These are phyloP conservation scores for Pristionchus pacificus DNA, from an alignment of 1,140 invertebrate genomes.

Conservation along the genomic window DNA sequence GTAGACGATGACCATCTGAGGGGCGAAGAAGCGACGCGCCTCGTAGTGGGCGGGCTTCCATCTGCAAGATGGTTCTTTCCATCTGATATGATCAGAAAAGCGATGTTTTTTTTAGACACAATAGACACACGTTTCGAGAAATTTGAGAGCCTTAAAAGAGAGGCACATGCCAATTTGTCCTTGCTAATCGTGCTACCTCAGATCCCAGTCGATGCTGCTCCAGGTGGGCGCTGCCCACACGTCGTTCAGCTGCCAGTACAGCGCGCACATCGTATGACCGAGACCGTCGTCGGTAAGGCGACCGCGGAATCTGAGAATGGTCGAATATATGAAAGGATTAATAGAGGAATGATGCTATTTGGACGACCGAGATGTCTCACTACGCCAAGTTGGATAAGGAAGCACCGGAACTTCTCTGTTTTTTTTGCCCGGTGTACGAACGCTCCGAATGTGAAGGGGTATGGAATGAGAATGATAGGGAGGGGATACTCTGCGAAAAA, in stretches of 20 bases:
- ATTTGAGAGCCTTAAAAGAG: background rate
- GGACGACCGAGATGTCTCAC: too few species aligned
- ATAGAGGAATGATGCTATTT: too few species aligned
- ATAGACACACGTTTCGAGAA: background rate
- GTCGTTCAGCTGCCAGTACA: conserved; percentile 99
- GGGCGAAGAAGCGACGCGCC: conserved; percentile 45
- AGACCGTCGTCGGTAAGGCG: conserved; percentile 47
- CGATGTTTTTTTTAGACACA: background rate
- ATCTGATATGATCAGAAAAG: background rate
- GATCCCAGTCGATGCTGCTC: conserved; percentile 72
- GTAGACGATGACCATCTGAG: conserved; percentile 1
- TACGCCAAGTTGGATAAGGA: too few species aligned
- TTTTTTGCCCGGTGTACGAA: too few species aligned
- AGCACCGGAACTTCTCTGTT: too few species aligned
- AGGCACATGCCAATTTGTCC: too few species aligned
- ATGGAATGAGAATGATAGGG: too few species aligned
- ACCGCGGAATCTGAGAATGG: conserved; percentile 44
- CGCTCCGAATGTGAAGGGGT: too few species aligned
- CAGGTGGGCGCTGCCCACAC: conserved; percentile 95
- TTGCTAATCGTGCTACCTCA: too few species aligned
- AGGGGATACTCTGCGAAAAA: too few species aligned
- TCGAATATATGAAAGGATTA: conserved; percentile 13
- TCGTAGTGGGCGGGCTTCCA: conserved; percentile 55
- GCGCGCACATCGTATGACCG: conserved; percentile 76
- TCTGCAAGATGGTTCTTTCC: background rate